These are phyloP conservation scores for Epinotia bilunana DNA, from an alignment of 2,888 invertebrate species.

Conservation along the genomic window DNA sequence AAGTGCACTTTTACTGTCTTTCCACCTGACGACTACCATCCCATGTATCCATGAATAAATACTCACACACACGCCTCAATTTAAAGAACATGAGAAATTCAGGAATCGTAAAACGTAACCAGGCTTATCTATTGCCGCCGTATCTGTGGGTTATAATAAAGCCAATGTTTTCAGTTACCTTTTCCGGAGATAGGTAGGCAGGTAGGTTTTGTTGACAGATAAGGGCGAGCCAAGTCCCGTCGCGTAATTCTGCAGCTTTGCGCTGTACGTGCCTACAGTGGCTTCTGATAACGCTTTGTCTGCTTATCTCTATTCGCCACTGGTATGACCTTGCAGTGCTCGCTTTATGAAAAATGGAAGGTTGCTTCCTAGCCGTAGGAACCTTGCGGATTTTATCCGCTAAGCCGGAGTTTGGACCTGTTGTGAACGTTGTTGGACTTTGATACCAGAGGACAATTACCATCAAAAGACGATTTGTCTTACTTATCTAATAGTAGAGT, in stretches of 20 bases:
- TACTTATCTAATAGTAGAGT: not conserved
- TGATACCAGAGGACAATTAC: not conserved
- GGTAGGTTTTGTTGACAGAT: constrained; percentile 40
- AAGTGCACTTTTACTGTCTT: constrained; percentile 6
- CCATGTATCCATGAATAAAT: constrained; percentile 30
- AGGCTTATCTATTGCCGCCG: constrained; percentile 31
- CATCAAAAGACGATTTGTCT: constrained; percentile 3
- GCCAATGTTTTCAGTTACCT: constrained; percentile 41
- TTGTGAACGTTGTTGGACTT: constrained; percentile 9
- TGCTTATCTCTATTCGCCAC: constrained; percentile 34
- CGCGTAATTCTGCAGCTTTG: constrained; percentile 39
- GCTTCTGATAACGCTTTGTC: constrained; percentile 34
- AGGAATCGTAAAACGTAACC: constrained; percentile 37
- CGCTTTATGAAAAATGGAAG: constrained; percentile 31
- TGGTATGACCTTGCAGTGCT: constrained; percentile 37
- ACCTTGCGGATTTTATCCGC: not conserved
- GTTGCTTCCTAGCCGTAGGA: constrained; percentile 7
- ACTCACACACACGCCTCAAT: constrained; percentile 15
- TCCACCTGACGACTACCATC: not conserved
- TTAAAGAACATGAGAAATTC: constrained; percentile 30
- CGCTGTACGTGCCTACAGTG: constrained; percentile 29
- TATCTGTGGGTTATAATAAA: constrained; percentile 40
- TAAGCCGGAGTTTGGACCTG: constrained; percentile 6
- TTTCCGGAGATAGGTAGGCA: constrained; percentile 26
- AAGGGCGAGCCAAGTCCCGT: constrained; percentile 38